Base-by-base conservation (phyloP, 2,888 invertebrate genomes). In the Apomyelois bistriatella region DNA sequence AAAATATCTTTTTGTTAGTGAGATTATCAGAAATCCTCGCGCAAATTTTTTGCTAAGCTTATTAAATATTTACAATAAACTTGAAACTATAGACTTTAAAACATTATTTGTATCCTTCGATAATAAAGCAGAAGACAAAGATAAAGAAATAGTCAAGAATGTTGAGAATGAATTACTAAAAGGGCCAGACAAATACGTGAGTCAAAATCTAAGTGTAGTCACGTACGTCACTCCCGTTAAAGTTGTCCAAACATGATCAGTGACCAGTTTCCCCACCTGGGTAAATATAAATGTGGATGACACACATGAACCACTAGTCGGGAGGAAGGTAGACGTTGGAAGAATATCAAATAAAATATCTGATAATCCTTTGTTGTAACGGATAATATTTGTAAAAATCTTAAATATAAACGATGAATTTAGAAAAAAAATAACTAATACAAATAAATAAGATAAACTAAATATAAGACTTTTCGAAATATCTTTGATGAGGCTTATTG, bases 181-280 rank as follows among this genome's bases (percentile, higher is more conserved):
- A 32, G 32, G 46, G 35, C 15, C 46, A 46, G 16, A 46, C 46
- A 32, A 46, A 46, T 46, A 46, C 46, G 46, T 46, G 35, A 46
- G 30, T 28, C 28, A 38, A 12, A 48, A 30, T 16, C 37, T 28
- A 28, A 38, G 38, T 37, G 37, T 28, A 17, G 28, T 48, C 48
- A 48, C 48, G 48, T 48, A 37, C 37, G 9, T 38, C 7, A 28
- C 38, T 38, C 48, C 48, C 48, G 48, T 48, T 48, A 48, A 48
- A 38, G 22, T 48, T 48, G 48, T 48, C 37, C 5, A 48, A 48
- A 48, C 48, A 48, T 16, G 36, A 48, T 38, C 48, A 28, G 28
- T 48, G 17, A 17, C 48, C 37, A 13, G 48, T 22, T 15, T 7
- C 7, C 48, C 48, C 55, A 58, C 57, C 57, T 58, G 57, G 17